phyloP scores from a whole-genome alignment of 2,113 vertebrate genomes.

The Echinops telfairi region DNA sequence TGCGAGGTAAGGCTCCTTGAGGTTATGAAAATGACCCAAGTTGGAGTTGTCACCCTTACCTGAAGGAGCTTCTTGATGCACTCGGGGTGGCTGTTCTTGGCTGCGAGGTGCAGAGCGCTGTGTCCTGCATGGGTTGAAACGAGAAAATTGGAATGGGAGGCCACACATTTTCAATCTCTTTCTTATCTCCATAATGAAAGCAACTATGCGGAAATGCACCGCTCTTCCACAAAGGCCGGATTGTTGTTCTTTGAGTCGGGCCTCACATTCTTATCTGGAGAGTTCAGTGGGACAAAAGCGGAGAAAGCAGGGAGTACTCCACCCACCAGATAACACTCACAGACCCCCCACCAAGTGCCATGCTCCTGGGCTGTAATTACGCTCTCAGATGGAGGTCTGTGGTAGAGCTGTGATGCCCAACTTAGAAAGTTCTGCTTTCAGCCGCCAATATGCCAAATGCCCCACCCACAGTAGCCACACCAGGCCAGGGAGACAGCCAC shows the following conservation, averaged over 20 bases:
- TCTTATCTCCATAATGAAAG: conserved; percentile 56
- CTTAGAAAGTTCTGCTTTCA: not conserved
- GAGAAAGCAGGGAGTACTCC: not conserved
- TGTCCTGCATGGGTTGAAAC: conserved; percentile 88
- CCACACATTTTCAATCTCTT: not conserved
- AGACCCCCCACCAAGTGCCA: fast-evolving
- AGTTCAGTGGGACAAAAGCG: not conserved
- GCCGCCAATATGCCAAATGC: not conserved
- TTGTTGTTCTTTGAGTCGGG: conserved; percentile 16
- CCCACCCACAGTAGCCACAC: not conserved
- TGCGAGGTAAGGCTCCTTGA: not conserved
- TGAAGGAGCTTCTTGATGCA: conserved; percentile 94
- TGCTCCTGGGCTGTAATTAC: not conserved
- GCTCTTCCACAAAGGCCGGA: conserved; percentile 30
- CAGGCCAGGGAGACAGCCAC: not conserved
- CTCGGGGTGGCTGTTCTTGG: conserved; percentile 94
- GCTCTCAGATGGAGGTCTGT: not conserved
- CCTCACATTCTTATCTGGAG: not conserved
- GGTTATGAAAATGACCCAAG: not conserved
- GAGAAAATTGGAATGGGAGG: conserved; percentile 5
- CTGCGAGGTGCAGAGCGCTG: conserved; percentile 95
- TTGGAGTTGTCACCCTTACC: conserved; percentile 86
- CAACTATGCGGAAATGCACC: conserved; percentile 65
- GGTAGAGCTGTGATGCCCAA: fast-evolving
- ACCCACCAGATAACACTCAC: not conserved